Evolutionary conservation across 2,888 invertebrate genomes (phyloP).

Genomic region (Ischnus inquisitorius): DNA sequence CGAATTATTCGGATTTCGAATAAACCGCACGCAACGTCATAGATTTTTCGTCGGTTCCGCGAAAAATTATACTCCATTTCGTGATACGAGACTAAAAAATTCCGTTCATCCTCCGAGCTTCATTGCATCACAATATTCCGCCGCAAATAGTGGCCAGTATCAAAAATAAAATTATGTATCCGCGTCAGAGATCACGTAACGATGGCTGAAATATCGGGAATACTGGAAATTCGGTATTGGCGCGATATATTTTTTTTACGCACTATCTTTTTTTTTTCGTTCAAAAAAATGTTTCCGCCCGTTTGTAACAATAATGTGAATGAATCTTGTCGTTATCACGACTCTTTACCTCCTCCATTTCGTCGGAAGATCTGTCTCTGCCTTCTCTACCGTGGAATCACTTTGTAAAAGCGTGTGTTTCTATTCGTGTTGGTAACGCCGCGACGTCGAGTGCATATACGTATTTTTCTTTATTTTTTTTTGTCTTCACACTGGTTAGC

Average conservation of each 20-base stretch:
- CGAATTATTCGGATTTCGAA: neutral
- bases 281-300: neutral
- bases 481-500: conserved; percentile 17
- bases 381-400: conserved; percentile 27
- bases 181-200: conserved; percentile 68
- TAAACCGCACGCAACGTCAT: neutral
- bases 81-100: neutral
- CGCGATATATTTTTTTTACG: neutral
- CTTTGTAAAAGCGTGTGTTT: conserved; percentile 32
- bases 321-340: neutral
- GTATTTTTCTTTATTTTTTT: neutral
- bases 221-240: conserved; percentile 29
- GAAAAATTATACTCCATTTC: neutral
- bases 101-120: neutral
- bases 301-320: neutral
- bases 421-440: neutral
- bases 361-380: conserved; percentile 66
- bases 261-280: neutral
- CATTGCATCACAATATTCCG: conserved; percentile 23
- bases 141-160: conserved; percentile 13
- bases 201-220: conserved; percentile 34
- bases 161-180: conserved; percentile 62
- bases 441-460: neutral
- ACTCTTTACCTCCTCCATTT: conserved; percentile 64
- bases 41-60: neutral